Percentiles rank a stretch among this genome's conserved stretches.
These are phyloP conservation scores for Hydractinia symbiolongicarpus DNA, from an alignment of 30 jellyfish, hydroid and myxozoan species.

Conservation along the genomic window DNA sequence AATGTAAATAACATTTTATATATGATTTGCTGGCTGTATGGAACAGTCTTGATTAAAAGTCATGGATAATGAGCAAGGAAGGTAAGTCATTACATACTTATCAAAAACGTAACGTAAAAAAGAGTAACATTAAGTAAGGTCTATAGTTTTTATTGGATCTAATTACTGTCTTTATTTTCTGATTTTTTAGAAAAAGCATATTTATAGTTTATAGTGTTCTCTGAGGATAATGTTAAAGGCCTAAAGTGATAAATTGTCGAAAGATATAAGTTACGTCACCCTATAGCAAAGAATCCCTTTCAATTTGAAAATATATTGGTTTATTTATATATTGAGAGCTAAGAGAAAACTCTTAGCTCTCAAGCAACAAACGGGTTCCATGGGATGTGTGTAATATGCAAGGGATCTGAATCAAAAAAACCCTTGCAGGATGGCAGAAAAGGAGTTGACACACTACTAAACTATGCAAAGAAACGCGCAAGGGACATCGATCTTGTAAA, in stretches of 20 bases:
- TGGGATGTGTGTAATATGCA: background rate
- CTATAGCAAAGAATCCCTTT: constrained; percentile 1
- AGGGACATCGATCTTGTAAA: constrained; percentile 6
- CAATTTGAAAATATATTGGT: background rate
- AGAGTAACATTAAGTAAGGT: background rate
- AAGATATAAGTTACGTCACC: background rate
- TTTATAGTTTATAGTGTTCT: background rate
- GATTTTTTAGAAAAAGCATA: background rate
- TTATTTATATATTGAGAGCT: too few relatives aligned
- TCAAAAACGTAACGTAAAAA: background rate
- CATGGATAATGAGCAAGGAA: background rate
- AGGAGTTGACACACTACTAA: background rate
- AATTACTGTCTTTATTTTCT: background rate
- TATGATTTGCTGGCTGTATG: background rate
- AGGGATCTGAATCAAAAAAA: constrained; percentile 1
- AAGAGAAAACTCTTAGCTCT: background rate
- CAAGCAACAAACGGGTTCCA: background rate
- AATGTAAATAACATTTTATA: too few relatives aligned
- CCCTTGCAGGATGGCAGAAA: constrained; percentile 11
- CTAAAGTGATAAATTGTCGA: background rate
- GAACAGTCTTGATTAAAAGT: background rate
- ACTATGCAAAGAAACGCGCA: background rate
- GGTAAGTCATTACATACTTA: background rate
- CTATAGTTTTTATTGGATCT: too few relatives aligned
- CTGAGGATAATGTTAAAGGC: background rate